Conservation (phyloP, 2,113 vertebrate species). For the Chascanopsetta lugubris region DNA sequence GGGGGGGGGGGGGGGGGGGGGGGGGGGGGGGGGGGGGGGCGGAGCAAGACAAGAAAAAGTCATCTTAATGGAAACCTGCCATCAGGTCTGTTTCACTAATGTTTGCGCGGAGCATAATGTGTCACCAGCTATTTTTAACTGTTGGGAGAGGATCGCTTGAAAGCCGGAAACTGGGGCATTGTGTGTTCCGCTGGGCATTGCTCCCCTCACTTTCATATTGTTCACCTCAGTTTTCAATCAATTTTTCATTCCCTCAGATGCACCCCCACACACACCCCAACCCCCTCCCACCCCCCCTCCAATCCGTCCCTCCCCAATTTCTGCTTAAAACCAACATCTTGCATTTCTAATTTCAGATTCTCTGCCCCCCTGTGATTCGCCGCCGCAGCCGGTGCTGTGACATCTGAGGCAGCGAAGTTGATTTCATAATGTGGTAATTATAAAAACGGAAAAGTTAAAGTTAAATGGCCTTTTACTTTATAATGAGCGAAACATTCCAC, state of each 20-base stretch:
- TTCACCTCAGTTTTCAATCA: conserved; percentile 78
- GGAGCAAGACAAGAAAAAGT: neutral
- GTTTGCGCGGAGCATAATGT: conserved; percentile 65
- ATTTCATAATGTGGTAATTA: conserved; percentile 61
- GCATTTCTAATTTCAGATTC: conserved; percentile 66
- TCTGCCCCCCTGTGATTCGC: conserved; percentile 36
- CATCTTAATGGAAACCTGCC: conserved; percentile 60
- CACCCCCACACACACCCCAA: no score
- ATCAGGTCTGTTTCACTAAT: conserved; percentile 66
- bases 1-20: neutral
- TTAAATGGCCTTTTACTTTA: conserved; percentile 41
- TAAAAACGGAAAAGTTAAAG: conserved; percentile 33
- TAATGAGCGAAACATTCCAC: conserved; percentile 34
- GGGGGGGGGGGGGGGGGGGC: neutral
- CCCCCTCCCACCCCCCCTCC: no score
- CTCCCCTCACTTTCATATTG: conserved; percentile 73
- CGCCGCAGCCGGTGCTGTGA: conserved; percentile 53
- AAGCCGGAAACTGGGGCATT: conserved; percentile 66
- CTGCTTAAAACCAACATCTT: conserved; percentile 67
- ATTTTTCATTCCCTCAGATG: conserved; percentile 75
- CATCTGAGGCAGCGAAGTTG: conserved; percentile 44
- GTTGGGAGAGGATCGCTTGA: conserved; percentile 59
- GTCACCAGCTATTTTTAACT: conserved; percentile 70
- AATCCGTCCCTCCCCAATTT: conserved; percentile 44
- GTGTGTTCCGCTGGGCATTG: conserved; percentile 64